Percentiles rank a stretch among this genome's conserved stretches.
Evolutionary conservation across 1,140 invertebrate genomes (phyloP).

Genomic region (Elymnias hypermnestra): DNA sequence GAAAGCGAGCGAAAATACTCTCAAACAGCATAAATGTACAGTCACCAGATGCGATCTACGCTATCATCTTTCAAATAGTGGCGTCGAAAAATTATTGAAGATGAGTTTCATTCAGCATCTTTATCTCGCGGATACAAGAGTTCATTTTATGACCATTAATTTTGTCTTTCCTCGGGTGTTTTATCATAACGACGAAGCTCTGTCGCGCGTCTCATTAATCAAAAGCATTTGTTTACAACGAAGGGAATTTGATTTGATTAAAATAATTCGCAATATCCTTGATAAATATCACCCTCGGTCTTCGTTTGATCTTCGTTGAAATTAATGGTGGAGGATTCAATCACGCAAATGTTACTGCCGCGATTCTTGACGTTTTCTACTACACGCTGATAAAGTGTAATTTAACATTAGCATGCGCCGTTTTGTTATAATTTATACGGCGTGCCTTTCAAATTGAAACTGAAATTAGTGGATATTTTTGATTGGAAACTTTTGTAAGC

Average conservation of each 20-base stretch:
- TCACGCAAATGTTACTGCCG: constrained; percentile 59
- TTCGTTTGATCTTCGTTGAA: constrained; percentile 72
- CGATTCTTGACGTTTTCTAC: constrained; percentile 36
- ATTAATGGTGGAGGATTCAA: constrained; percentile 74
- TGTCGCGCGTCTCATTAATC: constrained; percentile 75
- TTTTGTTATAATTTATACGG: constrained; percentile 9
- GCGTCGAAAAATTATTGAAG: constrained; percentile 66
- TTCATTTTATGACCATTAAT: constrained; percentile 76
- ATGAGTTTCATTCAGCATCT: constrained; percentile 68
- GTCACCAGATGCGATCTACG: constrained; percentile 60
- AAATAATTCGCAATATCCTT: constrained; percentile 76
- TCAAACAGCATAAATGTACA: constrained; percentile 52
- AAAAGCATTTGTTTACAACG: constrained; percentile 76
- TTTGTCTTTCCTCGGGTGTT: constrained; percentile 67
- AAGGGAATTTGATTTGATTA: constrained; percentile 76
- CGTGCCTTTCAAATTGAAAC: constrained; percentile 5
- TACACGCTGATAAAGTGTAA: constrained; percentile 13
- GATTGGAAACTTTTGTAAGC: no score
- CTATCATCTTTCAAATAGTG: constrained; percentile 64
- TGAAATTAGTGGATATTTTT: no score
- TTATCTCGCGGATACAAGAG: constrained; percentile 72
- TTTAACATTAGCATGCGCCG: constrained; percentile 7
- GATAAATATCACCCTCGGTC: constrained; percentile 75
- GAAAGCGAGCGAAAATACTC: constrained; percentile 47
- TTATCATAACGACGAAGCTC: constrained; percentile 69